phyloP scores from a whole-genome alignment of 2,888 invertebrate genomes.

The Catocala nupta region DNA sequence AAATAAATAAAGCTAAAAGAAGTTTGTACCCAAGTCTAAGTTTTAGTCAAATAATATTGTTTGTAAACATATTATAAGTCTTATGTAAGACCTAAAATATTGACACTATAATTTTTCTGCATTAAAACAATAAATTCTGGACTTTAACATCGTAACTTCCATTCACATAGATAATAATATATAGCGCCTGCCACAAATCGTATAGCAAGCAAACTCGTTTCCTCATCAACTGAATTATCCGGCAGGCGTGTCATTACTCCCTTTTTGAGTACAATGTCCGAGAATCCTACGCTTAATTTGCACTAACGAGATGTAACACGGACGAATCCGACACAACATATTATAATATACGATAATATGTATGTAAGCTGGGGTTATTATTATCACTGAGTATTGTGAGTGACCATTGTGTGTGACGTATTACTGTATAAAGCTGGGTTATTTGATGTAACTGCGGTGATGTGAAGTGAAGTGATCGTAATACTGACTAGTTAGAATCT shows the following conservation, averaged over 20 bases:
- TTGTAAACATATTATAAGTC: no score
- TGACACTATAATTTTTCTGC: no score
- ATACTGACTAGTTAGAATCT: no score
- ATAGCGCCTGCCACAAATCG: constrained; percentile 33
- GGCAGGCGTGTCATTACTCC: constrained; percentile 50
- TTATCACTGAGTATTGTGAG: constrained; percentile 19
- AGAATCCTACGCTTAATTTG: constrained; percentile 45
- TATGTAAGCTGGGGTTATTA: constrained; percentile 2
- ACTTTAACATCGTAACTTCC: not conserved
- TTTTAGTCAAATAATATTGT: no score
- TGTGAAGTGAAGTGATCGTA: no score
- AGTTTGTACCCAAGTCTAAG: no score
- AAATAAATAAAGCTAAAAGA: no score
- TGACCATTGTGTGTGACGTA: no score
- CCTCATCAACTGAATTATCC: constrained; percentile 37
- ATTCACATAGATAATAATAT: not conserved
- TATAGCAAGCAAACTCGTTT: constrained; percentile 46
- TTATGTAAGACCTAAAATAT: no score
- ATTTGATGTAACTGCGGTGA: not conserved
- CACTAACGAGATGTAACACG: constrained; percentile 31
- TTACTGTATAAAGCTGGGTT: not conserved
- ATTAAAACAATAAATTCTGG: not conserved
- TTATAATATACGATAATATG: not conserved
- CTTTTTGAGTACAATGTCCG: constrained; percentile 17
- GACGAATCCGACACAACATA: constrained; percentile 1